Conservation (phyloP, 2,113 vertebrate genomes). For the Ramphastos sulfuratus region DNA sequence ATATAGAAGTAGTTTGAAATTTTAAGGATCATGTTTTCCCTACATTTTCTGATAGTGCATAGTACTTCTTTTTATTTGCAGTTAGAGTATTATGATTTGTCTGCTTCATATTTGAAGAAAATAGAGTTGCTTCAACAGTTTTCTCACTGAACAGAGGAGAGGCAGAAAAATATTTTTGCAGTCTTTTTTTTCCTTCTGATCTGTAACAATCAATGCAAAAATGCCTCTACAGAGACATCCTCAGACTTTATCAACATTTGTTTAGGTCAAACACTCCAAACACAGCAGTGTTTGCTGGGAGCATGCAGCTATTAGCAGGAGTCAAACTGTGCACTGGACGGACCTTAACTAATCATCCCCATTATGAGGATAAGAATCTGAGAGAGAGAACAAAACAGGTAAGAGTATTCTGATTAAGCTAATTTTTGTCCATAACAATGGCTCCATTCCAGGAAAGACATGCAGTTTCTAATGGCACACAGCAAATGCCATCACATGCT, state of each 20-base stretch:
- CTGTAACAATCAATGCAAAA: background rate
- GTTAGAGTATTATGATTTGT: constrained; percentile 3
- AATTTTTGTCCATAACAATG: background rate
- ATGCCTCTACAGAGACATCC: background rate
- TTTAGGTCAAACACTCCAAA: constrained; percentile 87
- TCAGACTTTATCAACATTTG: constrained; percentile 15
- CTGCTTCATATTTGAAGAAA: background rate
- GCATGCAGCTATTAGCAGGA: constrained; percentile 97
- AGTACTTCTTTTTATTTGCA: constrained; percentile 42
- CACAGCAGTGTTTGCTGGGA: constrained; percentile 93
- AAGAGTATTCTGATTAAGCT: background rate
- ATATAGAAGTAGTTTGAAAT: background rate
- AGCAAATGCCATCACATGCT: accelerated
- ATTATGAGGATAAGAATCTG: constrained; percentile 92
- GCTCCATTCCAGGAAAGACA: background rate
- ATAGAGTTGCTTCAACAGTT: background rate
- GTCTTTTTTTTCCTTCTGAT: constrained; percentile 56
- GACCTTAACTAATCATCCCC: constrained; percentile 94
- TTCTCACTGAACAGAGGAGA: background rate
- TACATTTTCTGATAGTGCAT: background rate
- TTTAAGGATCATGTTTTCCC: background rate
- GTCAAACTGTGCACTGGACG: constrained; percentile 97
- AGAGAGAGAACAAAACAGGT: constrained; percentile 94
- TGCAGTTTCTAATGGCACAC: background rate
- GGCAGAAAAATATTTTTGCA: constrained; percentile 4